Percentiles rank a stretch among this genome's conserved stretches.
Evolutionary conservation across 1,140 invertebrate genomes (phyloP).

Genomic region (Chironomus striatipennis): DNA sequence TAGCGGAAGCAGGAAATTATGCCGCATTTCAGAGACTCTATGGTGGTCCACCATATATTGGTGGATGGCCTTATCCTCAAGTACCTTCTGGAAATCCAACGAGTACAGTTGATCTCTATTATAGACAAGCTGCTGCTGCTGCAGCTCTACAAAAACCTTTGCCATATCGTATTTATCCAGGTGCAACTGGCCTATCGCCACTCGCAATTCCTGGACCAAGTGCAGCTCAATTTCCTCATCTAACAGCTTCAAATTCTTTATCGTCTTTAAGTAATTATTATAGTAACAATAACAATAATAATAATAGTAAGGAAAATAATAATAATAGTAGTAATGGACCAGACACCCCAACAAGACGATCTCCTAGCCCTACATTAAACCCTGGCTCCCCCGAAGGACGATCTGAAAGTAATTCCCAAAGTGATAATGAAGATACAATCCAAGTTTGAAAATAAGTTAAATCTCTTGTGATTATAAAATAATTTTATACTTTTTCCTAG

Average conservation of each 20-base stretch:
- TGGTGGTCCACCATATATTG: slow-evolving; percentile 57
- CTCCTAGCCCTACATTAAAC: slow-evolving; percentile 38
- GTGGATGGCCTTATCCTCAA: slow-evolving; percentile 52
- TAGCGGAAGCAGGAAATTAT: slow-evolving; percentile 94
- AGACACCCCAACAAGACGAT: slow-evolving; percentile 29
- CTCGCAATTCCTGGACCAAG: slow-evolving; percentile 27
- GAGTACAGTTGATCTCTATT: slow-evolving; percentile 66
- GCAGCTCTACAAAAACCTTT: slow-evolving; percentile 74
- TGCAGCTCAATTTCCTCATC: slow-evolving; percentile 35
- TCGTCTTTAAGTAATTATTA: slow-evolving; percentile 40
- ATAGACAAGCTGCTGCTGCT: slow-evolving; percentile 62
- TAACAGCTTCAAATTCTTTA: slow-evolving; percentile 39
- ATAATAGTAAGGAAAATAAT: slow-evolving; percentile 26
- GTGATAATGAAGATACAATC: slow-evolving; percentile 39
- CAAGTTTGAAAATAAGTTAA: slow-evolving; percentile 32
- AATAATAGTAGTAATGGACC: slow-evolving; percentile 26
- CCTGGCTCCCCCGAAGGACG: slow-evolving; percentile 39
- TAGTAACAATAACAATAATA: slow-evolving; percentile 29
- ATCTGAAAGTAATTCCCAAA: slow-evolving; percentile 37
- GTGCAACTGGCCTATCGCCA: slow-evolving; percentile 31
- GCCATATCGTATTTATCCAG: slow-evolving; percentile 57
- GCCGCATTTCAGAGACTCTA: slow-evolving; percentile 92
- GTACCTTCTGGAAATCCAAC: slow-evolving; percentile 46
- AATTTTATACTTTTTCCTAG: not conserved
- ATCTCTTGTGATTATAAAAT: not conserved